These are phyloP conservation scores for Brachionus sp. DNA, from an alignment of 1,140 invertebrate genomes.

Conservation along the genomic window DNA sequence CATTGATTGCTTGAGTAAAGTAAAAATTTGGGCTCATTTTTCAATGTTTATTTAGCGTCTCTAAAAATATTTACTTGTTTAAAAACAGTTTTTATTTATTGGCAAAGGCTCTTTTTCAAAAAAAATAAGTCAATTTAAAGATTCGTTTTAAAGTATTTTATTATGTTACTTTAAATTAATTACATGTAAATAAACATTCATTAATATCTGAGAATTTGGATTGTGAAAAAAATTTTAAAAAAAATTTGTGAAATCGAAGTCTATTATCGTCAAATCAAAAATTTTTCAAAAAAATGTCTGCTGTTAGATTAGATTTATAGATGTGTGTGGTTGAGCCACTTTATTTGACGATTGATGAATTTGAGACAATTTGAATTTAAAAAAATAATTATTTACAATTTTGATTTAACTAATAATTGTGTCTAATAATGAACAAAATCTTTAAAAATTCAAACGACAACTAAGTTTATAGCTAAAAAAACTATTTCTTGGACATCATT, in stretches of 20 bases:
- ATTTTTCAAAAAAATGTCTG: not conserved
- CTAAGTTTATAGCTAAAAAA: not conserved
- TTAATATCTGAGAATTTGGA: no score
- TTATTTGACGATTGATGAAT: no score
- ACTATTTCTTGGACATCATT: constrained; percentile 35
- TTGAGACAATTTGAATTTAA: not conserved
- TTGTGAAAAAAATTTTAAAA: no score
- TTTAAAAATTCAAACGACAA: not conserved
- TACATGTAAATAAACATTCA: no score
- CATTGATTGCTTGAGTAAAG: not conserved
- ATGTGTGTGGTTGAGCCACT: not conserved
- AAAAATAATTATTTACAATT: not conserved
- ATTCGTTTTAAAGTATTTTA: no score
- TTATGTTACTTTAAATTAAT: no score
- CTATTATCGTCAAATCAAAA: not conserved
- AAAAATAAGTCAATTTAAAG: no score
- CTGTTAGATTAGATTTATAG: not conserved
- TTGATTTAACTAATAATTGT: not conserved
- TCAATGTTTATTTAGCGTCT: no score
- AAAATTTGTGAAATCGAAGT: no score
- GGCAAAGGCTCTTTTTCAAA: no score
- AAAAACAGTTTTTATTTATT: no score
- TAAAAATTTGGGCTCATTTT: not conserved
- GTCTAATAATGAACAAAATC: not conserved
- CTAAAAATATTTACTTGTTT: no score